Evolutionary conservation across 2,113 vertebrate genomes (phyloP), one percentile per base, ranked within the genome.

Genomic region (Tragelaphus scriptus): DNA sequence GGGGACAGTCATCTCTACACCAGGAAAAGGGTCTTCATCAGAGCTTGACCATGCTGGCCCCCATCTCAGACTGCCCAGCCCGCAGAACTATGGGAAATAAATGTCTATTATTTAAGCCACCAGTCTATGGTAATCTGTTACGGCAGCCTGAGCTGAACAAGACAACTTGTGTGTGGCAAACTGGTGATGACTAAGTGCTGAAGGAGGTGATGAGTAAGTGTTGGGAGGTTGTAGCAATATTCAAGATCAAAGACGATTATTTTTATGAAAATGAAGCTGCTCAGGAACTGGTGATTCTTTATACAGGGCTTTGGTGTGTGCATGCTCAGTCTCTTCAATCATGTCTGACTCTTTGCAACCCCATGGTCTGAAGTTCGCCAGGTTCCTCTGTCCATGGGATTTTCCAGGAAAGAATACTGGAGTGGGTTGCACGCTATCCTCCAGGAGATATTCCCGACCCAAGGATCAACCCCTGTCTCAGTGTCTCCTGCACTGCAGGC

Each of bases 131-230:
- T 28, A 6, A 47, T 80, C 15, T 44, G 1, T 44, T 25, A 14
- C 0, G 25, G 79, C 3, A 15, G 40, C 53, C 65, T 0, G 44
- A 61, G 44, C 25, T 7, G 63, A 23, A 21, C 11, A 10, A 26
- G 81, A n/a, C 44, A 23, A 63, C 5, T 51, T 2, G 0, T 36
- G 40, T 15, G 15, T 25, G 49, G 56, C 40, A 85, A 10, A 16
- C 6, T 1, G 25, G 47, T 4, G 32, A 53, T 0, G 5, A 16
- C 26, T 13, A 61, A 17, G 2, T 0, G 1, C 1, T 7, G 9
- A 36, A 56, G 44, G 44, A 44, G 30, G 47, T 4, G 32, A 53
- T 0, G 5, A 16, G 21, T 13, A 61, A 17, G 2, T 0, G 1
- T 1, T 32, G n/a, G 40, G 84, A 58, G 19, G 47, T 32, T 30